Percentiles rank a stretch among this genome's conserved stretches.
These are phyloP conservation scores for Eupristina koningsbergeri DNA, from an alignment of 1,140 invertebrate genomes.

Conservation along the genomic window DNA sequence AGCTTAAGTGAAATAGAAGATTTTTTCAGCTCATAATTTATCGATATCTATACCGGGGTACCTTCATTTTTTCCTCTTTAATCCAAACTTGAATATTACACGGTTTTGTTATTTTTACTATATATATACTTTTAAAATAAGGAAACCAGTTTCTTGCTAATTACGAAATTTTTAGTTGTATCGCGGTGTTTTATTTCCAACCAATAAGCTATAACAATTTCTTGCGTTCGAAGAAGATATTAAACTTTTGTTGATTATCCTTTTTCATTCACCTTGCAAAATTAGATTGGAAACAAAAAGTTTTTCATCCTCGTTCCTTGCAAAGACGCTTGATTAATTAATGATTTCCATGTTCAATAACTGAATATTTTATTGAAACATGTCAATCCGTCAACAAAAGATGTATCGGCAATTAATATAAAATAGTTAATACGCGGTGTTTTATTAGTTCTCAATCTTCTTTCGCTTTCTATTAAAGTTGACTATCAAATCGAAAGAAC, in stretches of 20 bases:
- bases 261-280: not conserved
- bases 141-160: not conserved
- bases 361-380: not conserved
- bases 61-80: not conserved
- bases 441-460: too few species aligned
- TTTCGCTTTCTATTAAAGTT: not conserved
- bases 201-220: too few species aligned
- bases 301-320: not conserved
- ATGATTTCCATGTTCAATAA: not conserved
- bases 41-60: not conserved
- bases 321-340: not conserved
- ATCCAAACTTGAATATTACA: not conserved
- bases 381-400: not conserved
- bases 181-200: not conserved
- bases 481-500: not conserved
- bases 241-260: not conserved
- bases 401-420: not conserved
- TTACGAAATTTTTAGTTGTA: not conserved
- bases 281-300: not conserved
- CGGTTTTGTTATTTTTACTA: not conserved
- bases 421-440: not conserved
- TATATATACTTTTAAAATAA: not conserved
- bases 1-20: not conserved
- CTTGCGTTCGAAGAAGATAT: not conserved
- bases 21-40: not conserved